Conservation (phyloP, 2,888 invertebrate genomes). For the Vanessa cardui region DNA sequence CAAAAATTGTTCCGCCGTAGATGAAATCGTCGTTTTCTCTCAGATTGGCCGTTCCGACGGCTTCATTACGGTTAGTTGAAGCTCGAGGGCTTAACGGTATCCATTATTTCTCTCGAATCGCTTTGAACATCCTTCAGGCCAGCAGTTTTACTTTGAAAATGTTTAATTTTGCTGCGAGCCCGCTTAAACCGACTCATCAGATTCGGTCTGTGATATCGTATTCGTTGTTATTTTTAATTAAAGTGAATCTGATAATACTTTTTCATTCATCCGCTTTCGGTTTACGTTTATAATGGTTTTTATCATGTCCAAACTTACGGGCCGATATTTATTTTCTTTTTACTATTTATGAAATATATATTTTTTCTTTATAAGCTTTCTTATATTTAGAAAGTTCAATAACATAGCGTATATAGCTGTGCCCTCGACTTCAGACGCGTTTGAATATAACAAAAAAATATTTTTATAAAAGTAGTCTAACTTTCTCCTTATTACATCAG, state of each 20-base stretch:
- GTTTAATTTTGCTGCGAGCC: constrained; percentile 27
- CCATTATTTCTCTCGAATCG: constrained; percentile 49
- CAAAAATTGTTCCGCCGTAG: constrained; percentile 46
- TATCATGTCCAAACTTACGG: not conserved
- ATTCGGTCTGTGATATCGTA: constrained; percentile 14
- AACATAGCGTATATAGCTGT: too few relatives aligned
- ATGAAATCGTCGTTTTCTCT: constrained; percentile 49
- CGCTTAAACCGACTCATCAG: constrained; percentile 20
- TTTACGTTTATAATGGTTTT: not conserved
- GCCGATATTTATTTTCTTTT: not conserved
- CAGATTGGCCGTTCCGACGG: constrained; percentile 55
- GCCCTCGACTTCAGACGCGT: too few relatives aligned
- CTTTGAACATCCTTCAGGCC: constrained; percentile 29
- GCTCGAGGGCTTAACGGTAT: constrained; percentile 51
- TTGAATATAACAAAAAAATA: too few relatives aligned
- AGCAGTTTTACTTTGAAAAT: constrained; percentile 29
- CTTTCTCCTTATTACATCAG: too few relatives aligned
- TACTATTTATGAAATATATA: not conserved
- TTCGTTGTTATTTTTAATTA: constrained; percentile 31
- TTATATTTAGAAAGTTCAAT: too few relatives aligned
- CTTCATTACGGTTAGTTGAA: constrained; percentile 60
- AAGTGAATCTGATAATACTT: constrained; percentile 18
- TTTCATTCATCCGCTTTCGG: not conserved
- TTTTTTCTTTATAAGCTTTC: not conserved
- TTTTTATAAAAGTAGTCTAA: too few relatives aligned